Percentiles rank a stretch among this genome's conserved stretches.
Evolutionary conservation across 2,888 invertebrate species (phyloP).

Genomic region (Catocala fraxini): DNA sequence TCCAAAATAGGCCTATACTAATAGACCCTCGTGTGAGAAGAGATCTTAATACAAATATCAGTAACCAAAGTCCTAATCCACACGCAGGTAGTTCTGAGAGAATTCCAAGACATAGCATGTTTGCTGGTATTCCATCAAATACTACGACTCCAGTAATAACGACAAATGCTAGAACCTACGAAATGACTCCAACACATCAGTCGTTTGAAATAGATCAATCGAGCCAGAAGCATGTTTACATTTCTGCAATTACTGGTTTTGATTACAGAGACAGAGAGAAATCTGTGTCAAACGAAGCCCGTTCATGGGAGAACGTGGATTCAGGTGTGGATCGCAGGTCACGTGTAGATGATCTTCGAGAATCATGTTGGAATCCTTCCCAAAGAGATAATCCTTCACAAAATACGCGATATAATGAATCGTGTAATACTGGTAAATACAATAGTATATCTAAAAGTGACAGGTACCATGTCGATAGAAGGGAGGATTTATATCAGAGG

Average conservation of each 20-base stretch:
- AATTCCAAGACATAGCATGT: conserved; percentile 40
- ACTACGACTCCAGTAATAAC: conserved; percentile 48
- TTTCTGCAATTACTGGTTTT: conserved; percentile 61
- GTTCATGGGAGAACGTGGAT: conserved; percentile 46
- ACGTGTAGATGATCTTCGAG: conserved; percentile 37
- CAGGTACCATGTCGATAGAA: conserved; percentile 26
- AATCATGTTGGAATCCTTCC: conserved; percentile 34
- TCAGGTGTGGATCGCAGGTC: conserved; percentile 29
- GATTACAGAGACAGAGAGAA: conserved; percentile 60
- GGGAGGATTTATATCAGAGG: no score
- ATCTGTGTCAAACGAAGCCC: conserved; percentile 48
- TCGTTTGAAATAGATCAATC: conserved; percentile 65
- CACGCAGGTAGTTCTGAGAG: conserved; percentile 52
- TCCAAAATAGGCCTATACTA: conserved; percentile 38
- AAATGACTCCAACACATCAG: conserved; percentile 64
- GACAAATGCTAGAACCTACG: conserved; percentile 62
- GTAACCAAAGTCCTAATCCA: conserved; percentile 53
- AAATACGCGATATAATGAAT: conserved; percentile 40
- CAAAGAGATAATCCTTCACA: conserved; percentile 34
- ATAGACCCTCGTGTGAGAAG: conserved; percentile 70
- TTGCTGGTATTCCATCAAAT: conserved; percentile 47
- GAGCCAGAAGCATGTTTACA: conserved; percentile 72
- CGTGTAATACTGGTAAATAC: conserved; percentile 35
- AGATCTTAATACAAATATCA: conserved; percentile 53
- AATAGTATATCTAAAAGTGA: conserved; percentile 43